Conservation (phyloP, 1,140 invertebrate genomes). For the Orchestia grillus region DNA sequence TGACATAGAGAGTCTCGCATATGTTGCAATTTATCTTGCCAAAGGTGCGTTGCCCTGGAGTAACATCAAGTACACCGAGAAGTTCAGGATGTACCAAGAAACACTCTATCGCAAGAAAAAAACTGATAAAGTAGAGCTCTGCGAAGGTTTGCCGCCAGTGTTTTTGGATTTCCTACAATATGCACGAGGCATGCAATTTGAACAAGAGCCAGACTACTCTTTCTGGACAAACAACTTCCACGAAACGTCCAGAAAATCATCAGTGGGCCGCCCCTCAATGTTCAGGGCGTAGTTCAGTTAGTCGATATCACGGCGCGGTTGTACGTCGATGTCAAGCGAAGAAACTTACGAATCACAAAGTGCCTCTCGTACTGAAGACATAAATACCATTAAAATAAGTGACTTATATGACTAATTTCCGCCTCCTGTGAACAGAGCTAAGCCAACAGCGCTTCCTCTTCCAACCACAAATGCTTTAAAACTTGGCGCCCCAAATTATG, state of each 20-base stretch:
- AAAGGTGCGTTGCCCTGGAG: slow-evolving; percentile 38
- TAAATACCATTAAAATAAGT: background rate
- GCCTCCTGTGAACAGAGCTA: background rate
- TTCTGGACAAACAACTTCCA: background rate
- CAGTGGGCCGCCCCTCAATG: background rate
- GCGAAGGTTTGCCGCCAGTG: background rate
- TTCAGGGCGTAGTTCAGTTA: background rate
- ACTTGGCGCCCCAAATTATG: background rate
- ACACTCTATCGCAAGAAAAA: background rate
- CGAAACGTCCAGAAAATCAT: background rate
- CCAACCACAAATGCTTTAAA: background rate
- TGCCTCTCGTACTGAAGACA: background rate
- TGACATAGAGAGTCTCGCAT: slow-evolving; percentile 27
- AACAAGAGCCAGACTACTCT: background rate
- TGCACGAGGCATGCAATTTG: background rate
- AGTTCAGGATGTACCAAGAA: slow-evolving; percentile 22
- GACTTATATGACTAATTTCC: background rate
- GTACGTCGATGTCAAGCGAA: slow-evolving; percentile 4
- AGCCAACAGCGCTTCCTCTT: background rate
- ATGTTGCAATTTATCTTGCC: slow-evolving; percentile 15
- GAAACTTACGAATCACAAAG: slow-evolving; percentile 29
- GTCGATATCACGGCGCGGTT: background rate
- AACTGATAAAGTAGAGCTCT: background rate
- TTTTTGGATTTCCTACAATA: background rate
- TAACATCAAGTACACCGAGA: slow-evolving; percentile 3